phyloP scores from a whole-genome alignment of 2,113 vertebrate species.

The Peucedramus taeniatus region DNA sequence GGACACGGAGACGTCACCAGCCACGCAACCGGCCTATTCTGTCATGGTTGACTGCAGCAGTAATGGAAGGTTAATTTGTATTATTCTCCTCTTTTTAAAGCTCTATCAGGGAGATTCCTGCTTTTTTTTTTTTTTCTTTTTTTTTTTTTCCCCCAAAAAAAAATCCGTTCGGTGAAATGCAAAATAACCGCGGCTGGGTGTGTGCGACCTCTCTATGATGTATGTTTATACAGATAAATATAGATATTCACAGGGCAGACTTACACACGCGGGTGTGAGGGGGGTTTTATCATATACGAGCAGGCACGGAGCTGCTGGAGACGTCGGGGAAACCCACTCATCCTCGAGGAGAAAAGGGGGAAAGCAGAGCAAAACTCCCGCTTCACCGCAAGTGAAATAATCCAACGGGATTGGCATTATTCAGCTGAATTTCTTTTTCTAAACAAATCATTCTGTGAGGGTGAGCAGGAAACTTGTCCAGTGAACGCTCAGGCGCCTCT shows the following conservation, averaged over 20 bases:
- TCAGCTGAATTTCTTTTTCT: not conserved
- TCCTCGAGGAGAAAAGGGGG: not conserved
- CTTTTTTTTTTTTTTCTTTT: not conserved
- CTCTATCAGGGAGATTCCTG: constrained; percentile 16
- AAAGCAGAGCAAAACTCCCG: not conserved
- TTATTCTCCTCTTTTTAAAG: constrained; percentile 57
- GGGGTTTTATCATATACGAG: accelerated
- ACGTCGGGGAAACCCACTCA: not conserved
- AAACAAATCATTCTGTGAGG: not conserved
- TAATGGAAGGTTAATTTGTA: constrained; percentile 64
- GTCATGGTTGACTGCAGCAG: constrained; percentile 67
- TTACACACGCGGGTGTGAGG: accelerated
- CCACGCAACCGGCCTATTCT: constrained; percentile 72
- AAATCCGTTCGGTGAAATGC: not conserved
- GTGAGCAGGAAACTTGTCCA: not conserved
- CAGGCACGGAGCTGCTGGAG: not conserved
- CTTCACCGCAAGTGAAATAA: not conserved
- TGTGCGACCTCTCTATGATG: accelerated
- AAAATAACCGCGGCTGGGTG: not conserved
- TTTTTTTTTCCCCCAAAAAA: accelerated
- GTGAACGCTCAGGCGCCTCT: not conserved
- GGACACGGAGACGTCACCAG: constrained; percentile 75
- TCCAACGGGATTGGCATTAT: not conserved
- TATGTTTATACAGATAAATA: not conserved
- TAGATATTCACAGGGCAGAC: not conserved